Evolutionary conservation across 2,113 vertebrate genomes (phyloP).

Genomic region (Limnothrissa miodon): DNA sequence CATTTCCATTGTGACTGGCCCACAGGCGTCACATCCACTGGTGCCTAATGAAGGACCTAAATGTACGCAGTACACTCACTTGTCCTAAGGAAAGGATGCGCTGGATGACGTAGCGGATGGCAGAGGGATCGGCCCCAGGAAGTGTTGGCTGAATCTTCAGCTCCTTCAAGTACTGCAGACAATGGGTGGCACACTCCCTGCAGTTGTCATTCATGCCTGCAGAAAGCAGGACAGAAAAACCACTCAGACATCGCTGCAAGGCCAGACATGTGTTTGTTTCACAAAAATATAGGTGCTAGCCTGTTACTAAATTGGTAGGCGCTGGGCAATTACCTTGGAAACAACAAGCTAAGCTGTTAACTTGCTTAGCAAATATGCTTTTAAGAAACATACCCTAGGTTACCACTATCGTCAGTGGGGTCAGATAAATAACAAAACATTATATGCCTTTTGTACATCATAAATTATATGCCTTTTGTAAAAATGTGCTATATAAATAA

Average conservation of each 20-base stretch:
- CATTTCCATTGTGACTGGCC: background rate
- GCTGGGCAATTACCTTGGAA: no score
- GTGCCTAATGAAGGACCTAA: background rate
- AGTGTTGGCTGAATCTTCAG: constrained; percentile 77
- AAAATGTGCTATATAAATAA: no score
- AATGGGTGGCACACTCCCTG: constrained; percentile 78
- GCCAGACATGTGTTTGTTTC: background rate
- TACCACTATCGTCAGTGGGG: no score
- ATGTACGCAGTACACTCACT: background rate
- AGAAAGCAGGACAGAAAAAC: background rate
- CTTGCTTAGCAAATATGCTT: no score
- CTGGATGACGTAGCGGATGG: constrained; percentile 60
- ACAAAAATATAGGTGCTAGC: no score
- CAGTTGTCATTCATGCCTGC: constrained; percentile 82
- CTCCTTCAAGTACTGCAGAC: constrained; percentile 77
- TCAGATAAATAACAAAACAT: background rate
- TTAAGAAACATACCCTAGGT: no score
- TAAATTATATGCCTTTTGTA: no score
- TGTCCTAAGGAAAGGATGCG: constrained; percentile 63
- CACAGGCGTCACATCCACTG: background rate
- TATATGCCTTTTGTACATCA: no score
- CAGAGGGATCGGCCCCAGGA: constrained; percentile 63
- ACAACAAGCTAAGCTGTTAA: no score
- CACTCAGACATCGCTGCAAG: background rate
- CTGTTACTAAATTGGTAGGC: no score